Conservation (phyloP, 1,140 invertebrate species). For the Orchestia grillus region DNA sequence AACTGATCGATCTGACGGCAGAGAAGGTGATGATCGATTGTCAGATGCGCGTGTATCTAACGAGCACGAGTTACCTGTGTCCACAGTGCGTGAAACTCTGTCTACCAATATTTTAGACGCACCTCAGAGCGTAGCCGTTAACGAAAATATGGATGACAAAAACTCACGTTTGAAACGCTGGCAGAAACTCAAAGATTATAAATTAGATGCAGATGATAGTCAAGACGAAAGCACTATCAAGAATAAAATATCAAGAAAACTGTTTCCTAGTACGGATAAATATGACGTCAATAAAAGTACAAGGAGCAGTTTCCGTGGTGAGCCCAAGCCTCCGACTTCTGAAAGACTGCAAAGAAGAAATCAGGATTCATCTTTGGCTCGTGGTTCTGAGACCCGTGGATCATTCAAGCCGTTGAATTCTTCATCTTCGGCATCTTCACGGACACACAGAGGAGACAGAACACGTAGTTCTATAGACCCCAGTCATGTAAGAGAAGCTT, state of each 20-base stretch:
- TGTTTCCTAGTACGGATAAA: slow-evolving; percentile 63
- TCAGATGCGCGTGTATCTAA: slow-evolving; percentile 38
- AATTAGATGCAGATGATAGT: slow-evolving; percentile 59
- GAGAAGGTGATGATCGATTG: neutral
- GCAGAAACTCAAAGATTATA: slow-evolving; percentile 72
- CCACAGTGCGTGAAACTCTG: slow-evolving; percentile 66
- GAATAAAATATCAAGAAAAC: slow-evolving; percentile 58
- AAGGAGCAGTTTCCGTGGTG: slow-evolving; percentile 73
- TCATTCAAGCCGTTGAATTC: slow-evolving; percentile 61
- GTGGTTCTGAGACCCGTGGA: slow-evolving; percentile 63
- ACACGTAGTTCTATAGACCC: slow-evolving; percentile 74
- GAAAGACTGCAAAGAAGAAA: slow-evolving; percentile 62
- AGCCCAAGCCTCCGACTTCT: slow-evolving; percentile 65
- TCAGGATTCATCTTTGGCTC: slow-evolving; percentile 61
- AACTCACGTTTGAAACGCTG: slow-evolving; percentile 77
- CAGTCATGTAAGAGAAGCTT: slow-evolving; percentile 70
- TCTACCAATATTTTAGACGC: slow-evolving; percentile 35
- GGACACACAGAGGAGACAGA: slow-evolving; percentile 71
- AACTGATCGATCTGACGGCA: slow-evolving; percentile 69
- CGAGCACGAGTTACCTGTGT: slow-evolving; percentile 70
- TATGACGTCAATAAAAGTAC: slow-evolving; percentile 64
- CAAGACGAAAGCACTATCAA: slow-evolving; percentile 60
- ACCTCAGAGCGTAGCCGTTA: neutral
- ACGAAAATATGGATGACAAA: slow-evolving; percentile 73
- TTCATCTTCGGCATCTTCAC: slow-evolving; percentile 57